Conservation (phyloP, 2,888 invertebrate species). For the Drosophila bunnanda region DNA sequence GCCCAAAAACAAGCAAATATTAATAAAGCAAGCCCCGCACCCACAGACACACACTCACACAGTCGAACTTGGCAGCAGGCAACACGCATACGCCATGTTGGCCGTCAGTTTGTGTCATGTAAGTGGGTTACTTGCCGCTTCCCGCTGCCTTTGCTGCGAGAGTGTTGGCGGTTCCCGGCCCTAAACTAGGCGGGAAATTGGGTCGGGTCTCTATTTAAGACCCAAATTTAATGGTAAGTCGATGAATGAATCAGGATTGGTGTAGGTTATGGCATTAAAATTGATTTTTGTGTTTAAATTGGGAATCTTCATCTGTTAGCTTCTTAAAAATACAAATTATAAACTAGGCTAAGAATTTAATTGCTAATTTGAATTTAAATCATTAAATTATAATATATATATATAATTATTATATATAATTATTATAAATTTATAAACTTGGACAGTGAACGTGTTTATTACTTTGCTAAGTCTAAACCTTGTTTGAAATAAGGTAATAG, state of each 20-base stretch:
- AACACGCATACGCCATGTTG: slow-evolving; percentile 75
- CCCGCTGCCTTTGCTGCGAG: slow-evolving; percentile 31
- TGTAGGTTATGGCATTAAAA: neutral
- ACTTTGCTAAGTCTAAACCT: neutral
- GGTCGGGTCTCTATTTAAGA: neutral
- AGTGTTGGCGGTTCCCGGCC: slow-evolving; percentile 8
- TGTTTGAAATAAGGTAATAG: no score
- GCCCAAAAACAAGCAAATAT: slow-evolving; percentile 48
- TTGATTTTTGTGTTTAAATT: neutral
- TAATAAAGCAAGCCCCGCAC: slow-evolving; percentile 24
- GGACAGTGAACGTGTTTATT: neutral
- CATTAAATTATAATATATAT: no score
- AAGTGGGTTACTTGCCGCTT: slow-evolving; percentile 53
- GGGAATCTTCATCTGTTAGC: no score
- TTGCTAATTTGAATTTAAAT: no score
- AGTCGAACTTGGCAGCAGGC: slow-evolving; percentile 40
- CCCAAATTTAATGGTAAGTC: slow-evolving; percentile 57
- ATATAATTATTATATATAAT: no score
- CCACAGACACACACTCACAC: slow-evolving; percentile 2
- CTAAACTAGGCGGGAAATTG: neutral
- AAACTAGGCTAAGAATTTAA: no score
- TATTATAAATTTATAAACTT: no score
- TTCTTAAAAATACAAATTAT: no score
- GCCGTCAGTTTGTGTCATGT: slow-evolving; percentile 77
- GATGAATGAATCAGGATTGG: slow-evolving; percentile 24